phyloP scores from a whole-genome alignment of 2,797 vertebrate genomes.

The Platalea minor region DNA sequence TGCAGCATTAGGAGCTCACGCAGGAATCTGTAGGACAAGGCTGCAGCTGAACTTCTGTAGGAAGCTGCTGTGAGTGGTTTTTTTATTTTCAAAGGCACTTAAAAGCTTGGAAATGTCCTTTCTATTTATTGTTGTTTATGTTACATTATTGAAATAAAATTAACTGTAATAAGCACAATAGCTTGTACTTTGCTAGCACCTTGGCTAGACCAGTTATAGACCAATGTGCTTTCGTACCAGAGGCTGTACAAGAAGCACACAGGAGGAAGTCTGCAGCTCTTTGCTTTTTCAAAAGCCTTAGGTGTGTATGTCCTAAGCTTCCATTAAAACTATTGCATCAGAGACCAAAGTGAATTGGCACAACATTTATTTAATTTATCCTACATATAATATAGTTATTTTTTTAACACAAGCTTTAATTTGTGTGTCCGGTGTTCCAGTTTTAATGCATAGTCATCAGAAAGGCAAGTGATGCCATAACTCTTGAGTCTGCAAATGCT shows the following conservation, averaged over 20 bases:
- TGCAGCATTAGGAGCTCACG: not conserved
- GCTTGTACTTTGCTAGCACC: not conserved
- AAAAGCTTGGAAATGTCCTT: not conserved
- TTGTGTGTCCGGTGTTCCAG: not conserved
- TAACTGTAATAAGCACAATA: not conserved
- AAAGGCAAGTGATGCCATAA: not conserved
- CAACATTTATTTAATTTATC: not conserved
- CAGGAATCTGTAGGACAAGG: not conserved
- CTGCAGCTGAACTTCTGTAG: not conserved
- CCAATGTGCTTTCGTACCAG: not conserved
- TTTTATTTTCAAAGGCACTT: not conserved
- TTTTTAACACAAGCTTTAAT: not conserved
- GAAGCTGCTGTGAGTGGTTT: not conserved
- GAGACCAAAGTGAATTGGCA: not conserved
- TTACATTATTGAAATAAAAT: not conserved
- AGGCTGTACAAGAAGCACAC: not conserved
- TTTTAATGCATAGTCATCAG: not conserved
- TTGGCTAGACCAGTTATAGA: not conserved
- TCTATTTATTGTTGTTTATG: not conserved
- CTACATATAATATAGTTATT: not conserved
- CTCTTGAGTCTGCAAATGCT: not conserved
- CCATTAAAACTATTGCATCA: accelerated
- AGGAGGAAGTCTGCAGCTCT: not conserved
- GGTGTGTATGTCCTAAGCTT: not conserved
- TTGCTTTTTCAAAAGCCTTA: not conserved